These are phyloP conservation scores for Pachycephus smyrnensis DNA, from an alignment of 2,888 invertebrate species.

Conservation along the genomic window DNA sequence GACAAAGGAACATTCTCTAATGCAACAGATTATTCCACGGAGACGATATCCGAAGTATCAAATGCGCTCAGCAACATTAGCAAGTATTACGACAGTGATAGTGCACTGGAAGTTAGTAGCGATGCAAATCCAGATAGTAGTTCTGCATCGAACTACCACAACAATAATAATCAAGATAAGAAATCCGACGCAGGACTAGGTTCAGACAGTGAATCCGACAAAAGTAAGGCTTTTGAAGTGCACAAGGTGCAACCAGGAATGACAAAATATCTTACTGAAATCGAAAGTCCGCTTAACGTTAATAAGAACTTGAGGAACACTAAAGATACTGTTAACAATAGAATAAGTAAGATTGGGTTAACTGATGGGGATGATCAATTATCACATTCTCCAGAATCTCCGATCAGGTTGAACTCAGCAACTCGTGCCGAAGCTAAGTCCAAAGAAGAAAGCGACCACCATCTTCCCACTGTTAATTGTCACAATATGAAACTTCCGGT, in stretches of 20 bases:
- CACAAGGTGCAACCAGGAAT: background rate
- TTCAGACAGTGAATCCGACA: background rate
- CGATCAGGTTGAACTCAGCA: background rate
- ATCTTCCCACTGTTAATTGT: background rate
- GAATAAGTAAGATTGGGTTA: background rate
- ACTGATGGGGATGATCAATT: background rate
- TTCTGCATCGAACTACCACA: background rate
- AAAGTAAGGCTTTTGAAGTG: background rate
- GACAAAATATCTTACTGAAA: background rate
- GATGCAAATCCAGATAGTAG: constrained; percentile 7
- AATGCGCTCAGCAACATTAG: constrained; percentile 17
- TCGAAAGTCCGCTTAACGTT: background rate
- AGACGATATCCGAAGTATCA: constrained; percentile 18
- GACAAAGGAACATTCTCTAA: constrained; percentile 19
- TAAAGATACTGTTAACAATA: background rate
- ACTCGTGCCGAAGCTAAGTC: background rate
- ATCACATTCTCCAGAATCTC: background rate
- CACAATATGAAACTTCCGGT: background rate
- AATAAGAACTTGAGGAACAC: background rate
- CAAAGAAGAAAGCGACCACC: background rate
- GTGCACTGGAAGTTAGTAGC: constrained; percentile 9
- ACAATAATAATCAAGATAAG: background rate
- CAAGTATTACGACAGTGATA: constrained; percentile 23
- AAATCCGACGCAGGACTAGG: background rate
- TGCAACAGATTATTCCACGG: constrained; percentile 9